These are phyloP conservation scores for Colletes collaris DNA, from an alignment of 2,888 invertebrate genomes.

Conservation along the genomic window DNA sequence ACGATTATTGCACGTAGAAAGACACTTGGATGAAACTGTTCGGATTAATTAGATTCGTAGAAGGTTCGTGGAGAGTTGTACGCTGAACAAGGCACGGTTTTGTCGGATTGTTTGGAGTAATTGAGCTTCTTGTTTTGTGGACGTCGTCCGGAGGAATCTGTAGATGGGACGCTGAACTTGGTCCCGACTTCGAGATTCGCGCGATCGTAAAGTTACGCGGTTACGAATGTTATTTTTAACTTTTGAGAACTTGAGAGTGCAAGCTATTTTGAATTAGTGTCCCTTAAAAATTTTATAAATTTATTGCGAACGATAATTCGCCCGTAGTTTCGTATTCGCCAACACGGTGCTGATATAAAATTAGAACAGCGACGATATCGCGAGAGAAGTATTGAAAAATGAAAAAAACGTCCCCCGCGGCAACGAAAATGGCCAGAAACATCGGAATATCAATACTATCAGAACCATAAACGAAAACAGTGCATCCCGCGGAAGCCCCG, in stretches of 20 bases:
- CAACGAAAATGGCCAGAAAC: not conserved
- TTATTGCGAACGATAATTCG: too few relatives aligned
- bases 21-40: not conserved
- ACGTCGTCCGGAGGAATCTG: slow-evolving; percentile 1
- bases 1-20: not conserved
- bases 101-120: not conserved
- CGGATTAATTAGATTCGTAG: not conserved
- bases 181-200: slow-evolving; percentile 18
- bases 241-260: not conserved
- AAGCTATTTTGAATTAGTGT: not conserved
- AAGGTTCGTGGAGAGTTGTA: not conserved
- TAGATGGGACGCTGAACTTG: not conserved
- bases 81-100: slow-evolving; percentile 21
- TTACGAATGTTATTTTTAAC: not conserved
- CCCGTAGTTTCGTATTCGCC: too few relatives aligned
- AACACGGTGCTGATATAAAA: too few relatives aligned
- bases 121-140: not conserved
- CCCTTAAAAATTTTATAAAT: too few relatives aligned
- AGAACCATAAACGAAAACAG: slow-evolving; percentile 2
- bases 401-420: not conserved
- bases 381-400: too few relatives aligned
- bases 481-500: not conserved
- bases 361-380: too few relatives aligned
- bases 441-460: not conserved
- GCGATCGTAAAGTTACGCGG: not conserved